Evolutionary conservation across 1,140 invertebrate genomes (phyloP), one percentile per base, ranked within the genome.

Genomic region (Zaprionus camerounensis): DNA sequence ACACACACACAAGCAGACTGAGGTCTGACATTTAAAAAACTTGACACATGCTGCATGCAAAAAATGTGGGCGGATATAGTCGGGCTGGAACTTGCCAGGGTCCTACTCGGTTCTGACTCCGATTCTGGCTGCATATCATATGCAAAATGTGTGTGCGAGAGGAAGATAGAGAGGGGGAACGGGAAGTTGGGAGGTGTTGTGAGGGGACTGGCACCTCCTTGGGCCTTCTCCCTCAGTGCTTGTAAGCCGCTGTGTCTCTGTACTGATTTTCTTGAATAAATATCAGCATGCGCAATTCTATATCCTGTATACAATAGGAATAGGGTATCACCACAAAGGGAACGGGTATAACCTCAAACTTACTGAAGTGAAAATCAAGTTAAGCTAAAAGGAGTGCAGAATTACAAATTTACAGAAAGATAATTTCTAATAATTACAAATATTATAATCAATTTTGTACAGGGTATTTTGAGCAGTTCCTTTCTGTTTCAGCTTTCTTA

Each of bases 201-300:
- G 51, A 28, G 15, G 53, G 53, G 6, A n/a, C 22, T 17, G 15
- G 13, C 26, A 28, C 5, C 26, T 24, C 24, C 7, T 56, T 56
- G n/a, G n/a, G n/a, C n/a, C n/a, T 49, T 12, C 31, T 55, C 36
- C 26, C 20, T 9, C 26, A 17, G 38, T 20, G 17, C 64, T 68
- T 80, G 81, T 83, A 83, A 83, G 81, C 77, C 51, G 57, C 78
- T 78, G 55, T 80, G 73, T 83, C 81, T 84, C 78, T 84, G 81
- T 76, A 77, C 77, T 74, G 81, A 84, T 74, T 85, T 85, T 81
- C 78, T 85, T 85, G 82, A 76, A 85, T 85, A 85, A 85, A 85
- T 85, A 85, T 79, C 82, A 85, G 75, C 82, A 78, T 84, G 77
- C 73, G 75, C 64, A 62, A 31, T 67, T 67, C 38, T 20, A 49